A percentile compares a stretch with the other conserved stretches of the same genome.
phyloP scores from a whole-genome alignment of 2,888 invertebrate genomes.

The Cancer borealis region DNA sequence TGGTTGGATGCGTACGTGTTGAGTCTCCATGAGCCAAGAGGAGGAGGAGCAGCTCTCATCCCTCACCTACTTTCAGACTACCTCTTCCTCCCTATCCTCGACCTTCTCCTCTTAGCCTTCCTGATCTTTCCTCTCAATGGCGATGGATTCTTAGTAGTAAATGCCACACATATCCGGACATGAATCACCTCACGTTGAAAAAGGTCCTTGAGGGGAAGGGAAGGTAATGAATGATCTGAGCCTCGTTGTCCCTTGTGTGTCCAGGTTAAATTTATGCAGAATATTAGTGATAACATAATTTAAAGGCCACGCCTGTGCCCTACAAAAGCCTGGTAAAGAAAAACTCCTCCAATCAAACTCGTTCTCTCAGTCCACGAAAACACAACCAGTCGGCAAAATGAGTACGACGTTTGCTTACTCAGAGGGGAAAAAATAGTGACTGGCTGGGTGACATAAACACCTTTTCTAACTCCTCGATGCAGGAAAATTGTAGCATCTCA shows the following conservation, averaged over 20 bases:
- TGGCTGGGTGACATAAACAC: neutral
- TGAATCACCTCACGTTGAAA: neutral
- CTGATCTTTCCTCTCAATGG: neutral
- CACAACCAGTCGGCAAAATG: neutral
- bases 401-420: neutral
- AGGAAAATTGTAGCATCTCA: neutral
- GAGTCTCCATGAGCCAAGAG: neutral
- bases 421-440: neutral
- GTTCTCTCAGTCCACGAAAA: neutral
- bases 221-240: neutral
- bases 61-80: constrained; percentile 25
- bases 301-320: neutral
- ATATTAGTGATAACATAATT: neutral
- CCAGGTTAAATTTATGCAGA: neutral
- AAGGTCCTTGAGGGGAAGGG: neutral
- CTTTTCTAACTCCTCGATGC: neutral
- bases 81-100: neutral
- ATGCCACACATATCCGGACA: neutral
- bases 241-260: neutral
- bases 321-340: neutral
- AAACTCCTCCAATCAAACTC: neutral
- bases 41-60: neutral
- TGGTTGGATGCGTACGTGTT: neutral
- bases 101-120: neutral
- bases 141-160: neutral